Conservation (phyloP, 2,888 invertebrate genomes). For the Ornithoptera alexandrae region DNA sequence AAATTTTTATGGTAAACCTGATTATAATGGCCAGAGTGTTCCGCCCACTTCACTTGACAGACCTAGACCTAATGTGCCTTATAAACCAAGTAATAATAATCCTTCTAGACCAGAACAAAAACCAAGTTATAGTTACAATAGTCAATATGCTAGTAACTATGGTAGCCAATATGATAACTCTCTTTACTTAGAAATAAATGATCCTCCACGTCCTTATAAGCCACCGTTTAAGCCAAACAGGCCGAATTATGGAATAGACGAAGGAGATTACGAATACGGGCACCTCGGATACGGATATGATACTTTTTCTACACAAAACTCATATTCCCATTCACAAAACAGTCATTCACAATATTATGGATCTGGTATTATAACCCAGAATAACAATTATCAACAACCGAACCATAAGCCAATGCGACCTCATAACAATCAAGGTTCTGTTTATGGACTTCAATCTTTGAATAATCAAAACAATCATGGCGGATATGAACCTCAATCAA, state of each 20-base stretch:
- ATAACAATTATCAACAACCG: slow-evolving; percentile 13
- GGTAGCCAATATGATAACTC: slow-evolving; percentile 57
- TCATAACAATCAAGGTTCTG: slow-evolving; percentile 16
- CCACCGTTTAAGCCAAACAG: slow-evolving; percentile 49
- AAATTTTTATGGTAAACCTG: slow-evolving; percentile 38
- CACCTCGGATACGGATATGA: slow-evolving; percentile 49
- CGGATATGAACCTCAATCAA: slow-evolving; percentile 12
- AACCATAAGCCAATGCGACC: slow-evolving; percentile 6
- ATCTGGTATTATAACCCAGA: slow-evolving; percentile 16
- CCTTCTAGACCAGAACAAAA: slow-evolving; percentile 42
- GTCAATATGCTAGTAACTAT: slow-evolving; percentile 60
- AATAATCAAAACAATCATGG: slow-evolving; percentile 16
- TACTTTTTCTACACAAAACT: slow-evolving; percentile 48
- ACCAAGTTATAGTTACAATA: slow-evolving; percentile 51
- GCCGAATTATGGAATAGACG: slow-evolving; percentile 44
- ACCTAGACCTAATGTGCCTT: slow-evolving; percentile 49
- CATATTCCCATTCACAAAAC: slow-evolving; percentile 45
- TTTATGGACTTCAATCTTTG: slow-evolving; percentile 13
- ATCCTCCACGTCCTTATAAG: slow-evolving; percentile 62
- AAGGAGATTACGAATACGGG: slow-evolving; percentile 42
- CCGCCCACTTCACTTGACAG: slow-evolving; percentile 41
- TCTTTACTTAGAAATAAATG: slow-evolving; percentile 63
- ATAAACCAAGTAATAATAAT: slow-evolving; percentile 34
- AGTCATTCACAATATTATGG: slow-evolving; percentile 41
- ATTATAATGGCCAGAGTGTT: slow-evolving; percentile 39